Evolutionary conservation across 1,140 invertebrate genomes (phyloP), one percentile per base, ranked within the genome.

Genomic region (Nomia melanderi): DNA sequence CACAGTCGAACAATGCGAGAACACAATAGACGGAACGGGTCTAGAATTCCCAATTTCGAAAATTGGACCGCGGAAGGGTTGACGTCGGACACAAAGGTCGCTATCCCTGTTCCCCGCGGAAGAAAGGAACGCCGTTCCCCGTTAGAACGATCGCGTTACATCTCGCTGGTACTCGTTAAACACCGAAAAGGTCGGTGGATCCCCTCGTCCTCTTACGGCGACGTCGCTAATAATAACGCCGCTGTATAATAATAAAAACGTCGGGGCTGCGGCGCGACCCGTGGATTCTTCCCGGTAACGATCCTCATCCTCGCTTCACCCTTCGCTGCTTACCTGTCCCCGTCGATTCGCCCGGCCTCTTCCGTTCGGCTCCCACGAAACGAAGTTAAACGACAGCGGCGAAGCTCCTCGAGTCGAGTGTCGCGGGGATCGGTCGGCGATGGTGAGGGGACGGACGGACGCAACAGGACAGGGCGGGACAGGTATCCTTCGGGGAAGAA

Each of bases 351-450:
- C 47, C 11, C 25, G 20, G 1, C 25, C 14, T 44, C 27, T n/a
- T 11, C 31, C 25, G 23, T 62, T 31, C 44, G n/a, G 39, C 31
- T 33, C 50, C n/a, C n/a, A 59, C 72, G 69, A 77, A 82, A 75
- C 62, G 73, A 81, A 72, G 62, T 66, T 77, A 72, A 82, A 82
- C 62, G 67, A 81, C 76, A 56, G 47, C 44, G 12, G 39, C 79
- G 31, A 81, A 71, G 39, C 41, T 81, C 57, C 54, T 31, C n/a
- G 50, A 44, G 59, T 82, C 54, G 41, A 81, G 56, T 77, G 74
- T 72, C 79, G 63, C 65, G 69, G n/a, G 62, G 65, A 62, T 70
- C n/a, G n/a, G n/a, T n/a, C n/a, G n/a, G n/a, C n/a, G n/a, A n/a
- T n/a, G n/a, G n/a, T n/a, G n/a, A n/a, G n/a, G n/a, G n/a, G n/a